These are phyloP conservation scores for Numenius phaeopus DNA, from an alignment of 2,797 vertebrate genomes.

Conservation along the genomic window DNA sequence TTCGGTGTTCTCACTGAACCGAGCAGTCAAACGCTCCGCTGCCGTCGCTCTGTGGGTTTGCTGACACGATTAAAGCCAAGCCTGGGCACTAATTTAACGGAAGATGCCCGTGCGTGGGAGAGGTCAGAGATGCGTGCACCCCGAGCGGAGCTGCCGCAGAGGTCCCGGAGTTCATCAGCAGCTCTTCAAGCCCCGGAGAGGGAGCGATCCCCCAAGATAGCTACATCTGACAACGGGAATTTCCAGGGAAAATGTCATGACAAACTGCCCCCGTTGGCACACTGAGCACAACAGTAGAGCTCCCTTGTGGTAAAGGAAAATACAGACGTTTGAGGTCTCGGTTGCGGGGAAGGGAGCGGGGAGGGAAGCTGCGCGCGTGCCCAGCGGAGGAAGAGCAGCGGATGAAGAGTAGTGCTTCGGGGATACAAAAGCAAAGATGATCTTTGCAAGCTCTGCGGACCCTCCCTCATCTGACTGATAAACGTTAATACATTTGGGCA, in stretches of 20 bases:
- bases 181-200: neutral
- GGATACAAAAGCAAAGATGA: neutral
- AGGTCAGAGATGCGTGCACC: neutral
- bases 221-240: neutral
- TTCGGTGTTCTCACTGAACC: neutral
- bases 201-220: fast-evolving
- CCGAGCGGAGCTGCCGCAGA: neutral
- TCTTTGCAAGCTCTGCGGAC: neutral
- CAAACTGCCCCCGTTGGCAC: neutral
- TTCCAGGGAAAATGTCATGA: neutral
- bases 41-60: neutral
- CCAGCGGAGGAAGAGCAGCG: neutral
- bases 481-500: neutral
- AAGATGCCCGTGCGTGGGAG: neutral
- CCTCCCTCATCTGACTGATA: neutral
- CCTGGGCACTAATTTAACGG: neutral
- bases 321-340: neutral
- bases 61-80: neutral
- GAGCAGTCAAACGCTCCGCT: neutral
- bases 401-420: neutral
- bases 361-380: neutral
- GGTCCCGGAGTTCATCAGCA: neutral
- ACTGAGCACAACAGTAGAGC: neutral
- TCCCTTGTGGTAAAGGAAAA: conserved; percentile 9
- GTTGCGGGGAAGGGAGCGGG: neutral